Percentiles rank a stretch among this genome's conserved stretches.
These are phyloP conservation scores for Dryobotodes eremita DNA, from an alignment of 2,888 invertebrate species.

Conservation along the genomic window DNA sequence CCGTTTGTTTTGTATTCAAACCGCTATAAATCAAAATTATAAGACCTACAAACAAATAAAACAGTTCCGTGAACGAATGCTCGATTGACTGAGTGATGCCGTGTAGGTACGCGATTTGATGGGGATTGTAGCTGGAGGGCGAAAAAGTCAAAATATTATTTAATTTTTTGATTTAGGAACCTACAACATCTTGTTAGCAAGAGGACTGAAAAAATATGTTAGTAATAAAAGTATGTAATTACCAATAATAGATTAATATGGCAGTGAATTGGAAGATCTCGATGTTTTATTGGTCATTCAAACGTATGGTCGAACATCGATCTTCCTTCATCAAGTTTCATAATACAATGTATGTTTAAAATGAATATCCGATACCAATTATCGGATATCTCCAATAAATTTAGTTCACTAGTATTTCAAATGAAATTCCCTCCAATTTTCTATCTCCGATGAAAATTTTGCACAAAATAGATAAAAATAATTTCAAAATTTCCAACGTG, in stretches of 20 bases:
- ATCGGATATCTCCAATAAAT: not conserved
- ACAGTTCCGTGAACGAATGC: not conserved
- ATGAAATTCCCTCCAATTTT: not conserved
- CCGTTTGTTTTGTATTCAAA: constrained; percentile 11
- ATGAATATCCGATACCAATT: not conserved
- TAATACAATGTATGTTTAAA: not conserved
- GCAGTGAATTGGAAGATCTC: not conserved
- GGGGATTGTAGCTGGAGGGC: not conserved
- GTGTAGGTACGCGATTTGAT: not conserved
- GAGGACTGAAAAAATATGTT: not conserved
- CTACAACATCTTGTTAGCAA: not conserved
- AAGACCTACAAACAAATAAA: not conserved
- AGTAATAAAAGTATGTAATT: not conserved
- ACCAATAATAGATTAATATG: no score
- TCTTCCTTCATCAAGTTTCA: not conserved
- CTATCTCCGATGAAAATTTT: not conserved
- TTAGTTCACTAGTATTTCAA: not conserved
- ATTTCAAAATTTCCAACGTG: not conserved
- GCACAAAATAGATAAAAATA: not conserved
- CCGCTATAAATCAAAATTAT: not conserved
- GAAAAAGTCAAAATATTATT: not conserved
- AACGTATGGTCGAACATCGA: not conserved
- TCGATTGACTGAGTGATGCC: not conserved
- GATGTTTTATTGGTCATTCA: not conserved
- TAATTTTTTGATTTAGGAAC: not conserved